These are phyloP conservation scores for Trichonephila clavipes DNA, from an alignment of 1,140 invertebrate species.

Conservation along the genomic window DNA sequence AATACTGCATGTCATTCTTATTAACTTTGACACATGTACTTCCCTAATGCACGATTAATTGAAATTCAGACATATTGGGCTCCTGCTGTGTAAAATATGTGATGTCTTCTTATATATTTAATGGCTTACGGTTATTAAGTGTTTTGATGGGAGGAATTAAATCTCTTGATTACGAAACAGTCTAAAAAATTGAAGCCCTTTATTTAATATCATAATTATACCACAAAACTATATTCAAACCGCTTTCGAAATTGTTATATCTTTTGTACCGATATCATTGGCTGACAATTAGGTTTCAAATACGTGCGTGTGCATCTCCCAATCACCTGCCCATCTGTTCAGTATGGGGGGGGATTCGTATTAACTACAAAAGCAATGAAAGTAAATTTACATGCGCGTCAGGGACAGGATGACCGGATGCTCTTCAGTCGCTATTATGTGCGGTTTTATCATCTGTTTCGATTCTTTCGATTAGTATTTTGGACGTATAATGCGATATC, in stretches of 20 bases:
- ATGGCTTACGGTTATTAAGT: background rate
- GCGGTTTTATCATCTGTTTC: background rate
- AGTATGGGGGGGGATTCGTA: too few relatives aligned
- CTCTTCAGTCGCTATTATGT: background rate
- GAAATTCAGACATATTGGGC: too few relatives aligned
- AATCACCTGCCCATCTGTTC: conserved; percentile 13
- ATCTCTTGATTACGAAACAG: background rate
- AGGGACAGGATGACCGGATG: conserved; percentile 43
- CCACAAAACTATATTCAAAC: background rate
- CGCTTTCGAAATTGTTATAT: background rate
- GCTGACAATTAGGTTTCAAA: background rate
- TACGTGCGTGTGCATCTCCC: background rate
- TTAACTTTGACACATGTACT: too few relatives aligned
- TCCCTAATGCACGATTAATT: too few relatives aligned
- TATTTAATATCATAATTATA: background rate
- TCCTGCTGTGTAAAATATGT: too few relatives aligned
- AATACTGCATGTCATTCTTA: too few relatives aligned
- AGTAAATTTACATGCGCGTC: conserved; percentile 54
- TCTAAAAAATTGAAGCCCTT: background rate
- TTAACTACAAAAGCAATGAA: background rate
- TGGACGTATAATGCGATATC: conserved; percentile 8
- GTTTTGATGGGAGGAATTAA: background rate
- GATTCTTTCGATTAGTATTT: conserved; percentile 16
- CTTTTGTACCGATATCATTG: background rate
- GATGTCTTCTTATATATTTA: too few relatives aligned